Evolutionary conservation across 2,797 vertebrate species (phyloP).

Genomic region (Amblyopsis hoosieri): DNA sequence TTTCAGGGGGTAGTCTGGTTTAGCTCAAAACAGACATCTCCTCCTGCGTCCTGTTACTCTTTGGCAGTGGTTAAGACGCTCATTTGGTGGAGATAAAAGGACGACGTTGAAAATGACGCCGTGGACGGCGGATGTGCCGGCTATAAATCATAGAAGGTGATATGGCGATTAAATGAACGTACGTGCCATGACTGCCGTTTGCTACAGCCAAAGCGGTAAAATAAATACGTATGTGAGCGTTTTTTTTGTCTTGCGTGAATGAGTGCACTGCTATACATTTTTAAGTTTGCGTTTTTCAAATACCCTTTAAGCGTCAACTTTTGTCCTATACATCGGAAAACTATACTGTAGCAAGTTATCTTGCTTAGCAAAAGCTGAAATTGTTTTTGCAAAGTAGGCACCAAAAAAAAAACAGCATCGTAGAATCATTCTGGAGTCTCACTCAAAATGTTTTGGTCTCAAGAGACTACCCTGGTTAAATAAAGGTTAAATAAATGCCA

Average conservation of each 20-base stretch:
- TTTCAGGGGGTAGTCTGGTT: constrained; percentile 96
- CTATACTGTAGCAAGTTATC: too few relatives aligned
- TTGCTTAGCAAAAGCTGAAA: too few relatives aligned
- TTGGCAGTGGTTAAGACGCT: constrained; percentile 86
- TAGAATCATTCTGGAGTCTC: too few relatives aligned
- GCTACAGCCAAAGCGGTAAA: constrained; percentile 79
- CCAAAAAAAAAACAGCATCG: too few relatives aligned
- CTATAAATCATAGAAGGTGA: constrained; percentile 89
- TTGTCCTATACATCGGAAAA: too few relatives aligned
- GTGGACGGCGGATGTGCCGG: constrained; percentile 70
- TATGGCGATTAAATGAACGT: constrained; percentile 81
- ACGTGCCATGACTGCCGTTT: constrained; percentile 77
- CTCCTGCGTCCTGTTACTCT: constrained; percentile 93
- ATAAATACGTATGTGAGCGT: constrained; percentile 71
- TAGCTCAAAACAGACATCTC: constrained; percentile 95
- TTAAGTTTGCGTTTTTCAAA: not conserved
- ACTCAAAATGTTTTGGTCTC: too few relatives aligned
- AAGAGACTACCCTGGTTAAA: too few relatives aligned
- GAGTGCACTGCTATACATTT: not conserved
- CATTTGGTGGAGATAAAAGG: constrained; percentile 82
- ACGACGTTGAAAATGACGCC: constrained; percentile 69
- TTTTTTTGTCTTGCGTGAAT: not conserved
- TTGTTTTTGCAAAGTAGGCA: too few relatives aligned
- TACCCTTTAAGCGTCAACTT: not conserved
- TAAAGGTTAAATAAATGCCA: too few relatives aligned